Conservation (phyloP, 2,888 invertebrate species). For the Epistrophella euchroma region DNA sequence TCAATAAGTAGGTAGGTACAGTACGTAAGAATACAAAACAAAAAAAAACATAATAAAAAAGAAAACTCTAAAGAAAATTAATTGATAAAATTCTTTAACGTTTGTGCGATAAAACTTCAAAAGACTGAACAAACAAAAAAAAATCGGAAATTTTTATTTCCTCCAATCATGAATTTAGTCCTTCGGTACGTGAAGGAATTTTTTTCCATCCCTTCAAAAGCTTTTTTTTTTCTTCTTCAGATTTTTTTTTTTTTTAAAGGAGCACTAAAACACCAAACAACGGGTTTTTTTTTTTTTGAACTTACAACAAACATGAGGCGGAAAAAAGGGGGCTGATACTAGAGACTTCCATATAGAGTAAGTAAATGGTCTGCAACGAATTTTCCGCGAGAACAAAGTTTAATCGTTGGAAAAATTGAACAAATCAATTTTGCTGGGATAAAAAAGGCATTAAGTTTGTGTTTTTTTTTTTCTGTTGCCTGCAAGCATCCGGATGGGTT, state of each 20-base stretch:
- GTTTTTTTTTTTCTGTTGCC: background rate
- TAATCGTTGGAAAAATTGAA: conserved; percentile 84
- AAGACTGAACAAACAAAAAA: background rate
- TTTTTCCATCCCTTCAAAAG: conserved; percentile 45
- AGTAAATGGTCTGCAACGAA: conserved; percentile 83
- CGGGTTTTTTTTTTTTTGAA: conserved; percentile 36
- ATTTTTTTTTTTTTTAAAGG: conserved; percentile 25
- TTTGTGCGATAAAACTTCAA: conserved; percentile 67
- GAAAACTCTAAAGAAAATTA: conserved; percentile 65
- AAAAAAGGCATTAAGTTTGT: conserved; percentile 66
- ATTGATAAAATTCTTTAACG: conserved; percentile 77
- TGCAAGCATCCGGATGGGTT: conserved; percentile 34
- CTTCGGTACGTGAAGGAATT: conserved; percentile 72
- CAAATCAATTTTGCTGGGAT: conserved; percentile 83
- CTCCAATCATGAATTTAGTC: conserved; percentile 75
- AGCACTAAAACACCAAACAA: conserved; percentile 48
- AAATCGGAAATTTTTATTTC: conserved; percentile 58
- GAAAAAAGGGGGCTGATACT: background rate
- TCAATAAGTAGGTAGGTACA: conserved; percentile 30
- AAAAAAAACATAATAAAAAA: conserved; percentile 25
- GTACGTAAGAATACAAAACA: background rate
- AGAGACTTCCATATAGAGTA: background rate
- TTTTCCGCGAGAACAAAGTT: conserved; percentile 80
- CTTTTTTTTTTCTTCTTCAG: conserved; percentile 40
- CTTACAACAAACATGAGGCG: background rate